These are phyloP conservation scores for Norana najaformis DNA, from an alignment of 2,888 invertebrate species.

Conservation along the genomic window DNA sequence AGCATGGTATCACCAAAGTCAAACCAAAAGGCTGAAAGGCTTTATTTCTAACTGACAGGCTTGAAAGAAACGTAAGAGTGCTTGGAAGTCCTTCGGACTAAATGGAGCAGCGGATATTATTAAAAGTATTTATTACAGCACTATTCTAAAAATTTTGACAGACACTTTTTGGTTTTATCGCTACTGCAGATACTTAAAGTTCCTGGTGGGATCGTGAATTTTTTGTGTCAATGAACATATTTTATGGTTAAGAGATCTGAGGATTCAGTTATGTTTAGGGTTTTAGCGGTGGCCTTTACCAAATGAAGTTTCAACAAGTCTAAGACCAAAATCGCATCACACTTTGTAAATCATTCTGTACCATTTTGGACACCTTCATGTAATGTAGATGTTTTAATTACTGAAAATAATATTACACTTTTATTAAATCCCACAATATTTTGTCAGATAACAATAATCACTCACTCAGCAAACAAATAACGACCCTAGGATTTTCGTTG, in stretches of 20 bases:
- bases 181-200: background rate
- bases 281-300: background rate
- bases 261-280: background rate
- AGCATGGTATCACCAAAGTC: too few relatives aligned
- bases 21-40: too few relatives aligned
- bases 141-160: background rate
- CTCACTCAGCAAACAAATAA: background rate
- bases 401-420: background rate
- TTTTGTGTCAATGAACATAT: too few relatives aligned
- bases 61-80: too few relatives aligned
- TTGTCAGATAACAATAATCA: background rate
- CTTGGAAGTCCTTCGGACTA: too few relatives aligned
- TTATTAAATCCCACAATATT: background rate
- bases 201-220: too few relatives aligned
- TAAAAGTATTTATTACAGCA: too few relatives aligned
- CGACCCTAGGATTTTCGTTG: background rate
- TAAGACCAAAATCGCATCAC: background rate
- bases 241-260: background rate
- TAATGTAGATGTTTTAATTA: background rate
- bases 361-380: background rate
- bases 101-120: too few relatives aligned
- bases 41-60: too few relatives aligned
- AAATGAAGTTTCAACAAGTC: background rate
- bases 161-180: too few relatives aligned
- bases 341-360: background rate